These are phyloP conservation scores for Jacana jacana DNA, from an alignment of 2,113 vertebrate species.

Conservation along the genomic window DNA sequence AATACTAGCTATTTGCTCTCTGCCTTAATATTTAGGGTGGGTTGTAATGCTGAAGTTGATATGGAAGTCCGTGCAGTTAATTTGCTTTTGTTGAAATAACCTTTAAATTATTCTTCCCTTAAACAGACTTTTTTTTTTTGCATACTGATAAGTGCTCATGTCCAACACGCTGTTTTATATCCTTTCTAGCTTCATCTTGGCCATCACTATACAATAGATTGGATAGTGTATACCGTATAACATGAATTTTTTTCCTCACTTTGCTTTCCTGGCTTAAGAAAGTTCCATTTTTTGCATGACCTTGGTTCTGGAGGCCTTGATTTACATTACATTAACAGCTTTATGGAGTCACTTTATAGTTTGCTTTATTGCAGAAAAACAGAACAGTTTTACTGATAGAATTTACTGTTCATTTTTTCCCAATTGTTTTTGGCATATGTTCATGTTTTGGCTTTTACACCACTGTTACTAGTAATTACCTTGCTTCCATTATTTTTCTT, in stretches of 20 bases:
- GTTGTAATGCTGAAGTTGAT: constrained; percentile 12
- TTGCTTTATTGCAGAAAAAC: constrained; percentile 41
- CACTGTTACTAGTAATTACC: constrained; percentile 52
- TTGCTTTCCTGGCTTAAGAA: constrained; percentile 12
- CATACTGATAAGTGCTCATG: not conserved
- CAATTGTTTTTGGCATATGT: constrained; percentile 59
- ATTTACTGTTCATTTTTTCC: constrained; percentile 49
- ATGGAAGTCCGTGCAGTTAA: constrained; percentile 15
- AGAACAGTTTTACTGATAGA: constrained; percentile 47
- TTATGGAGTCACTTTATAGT: constrained; percentile 17
- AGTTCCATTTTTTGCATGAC: not conserved
- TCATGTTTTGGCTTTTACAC: constrained; percentile 62
- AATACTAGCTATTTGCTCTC: not conserved
- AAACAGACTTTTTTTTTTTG: not conserved
- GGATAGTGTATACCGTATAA: not conserved
- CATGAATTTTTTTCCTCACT: not conserved
- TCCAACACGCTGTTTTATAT: not conserved
- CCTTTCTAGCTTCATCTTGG: not conserved
- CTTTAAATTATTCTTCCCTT: constrained; percentile 44
- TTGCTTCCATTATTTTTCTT: constrained; percentile 52
- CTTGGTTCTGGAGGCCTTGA: constrained; percentile 38
- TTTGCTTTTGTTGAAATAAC: constrained; percentile 48
- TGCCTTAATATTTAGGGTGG: constrained; percentile 30
- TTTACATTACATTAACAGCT: constrained; percentile 38
- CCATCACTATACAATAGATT: not conserved